These are phyloP conservation scores for Drosophila aldrichi DNA, from an alignment of 2,888 invertebrate genomes.

Conservation along the genomic window DNA sequence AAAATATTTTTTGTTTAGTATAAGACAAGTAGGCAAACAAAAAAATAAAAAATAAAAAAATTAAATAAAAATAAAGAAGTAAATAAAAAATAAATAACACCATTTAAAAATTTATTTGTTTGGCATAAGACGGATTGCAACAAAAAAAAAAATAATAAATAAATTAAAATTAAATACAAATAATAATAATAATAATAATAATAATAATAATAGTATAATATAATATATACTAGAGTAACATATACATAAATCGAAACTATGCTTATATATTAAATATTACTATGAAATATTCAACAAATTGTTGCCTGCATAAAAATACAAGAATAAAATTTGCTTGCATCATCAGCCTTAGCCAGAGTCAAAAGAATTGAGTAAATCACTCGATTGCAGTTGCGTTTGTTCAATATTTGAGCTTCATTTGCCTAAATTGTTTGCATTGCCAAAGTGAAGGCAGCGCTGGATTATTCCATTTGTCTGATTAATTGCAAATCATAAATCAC, in stretches of 20 bases:
- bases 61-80: too few relatives aligned
- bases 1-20: too few relatives aligned
- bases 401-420: conserved; percentile 64
- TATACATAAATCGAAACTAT: neutral
- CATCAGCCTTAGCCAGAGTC: neutral
- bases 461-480: conserved; percentile 69
- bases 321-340: conserved; percentile 6
- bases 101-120: too few relatives aligned
- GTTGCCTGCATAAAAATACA: neutral
- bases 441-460: neutral
- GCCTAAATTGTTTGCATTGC: conserved; percentile 43
- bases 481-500: conserved; percentile 67
- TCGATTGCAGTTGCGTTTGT: conserved; percentile 22
- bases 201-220: too few relatives aligned
- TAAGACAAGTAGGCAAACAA: too few relatives aligned
- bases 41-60: too few relatives aligned
- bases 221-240: neutral
- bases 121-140: too few relatives aligned
- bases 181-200: too few relatives aligned
- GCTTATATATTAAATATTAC: neutral
- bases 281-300: neutral
- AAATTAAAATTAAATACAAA: too few relatives aligned
- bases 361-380: conserved; percentile 18
- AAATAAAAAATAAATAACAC: too few relatives aligned
- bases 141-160: too few relatives aligned